phyloP scores from a whole-genome alignment of 2,113 vertebrate genomes.

The Proterorhinus semilunaris region DNA sequence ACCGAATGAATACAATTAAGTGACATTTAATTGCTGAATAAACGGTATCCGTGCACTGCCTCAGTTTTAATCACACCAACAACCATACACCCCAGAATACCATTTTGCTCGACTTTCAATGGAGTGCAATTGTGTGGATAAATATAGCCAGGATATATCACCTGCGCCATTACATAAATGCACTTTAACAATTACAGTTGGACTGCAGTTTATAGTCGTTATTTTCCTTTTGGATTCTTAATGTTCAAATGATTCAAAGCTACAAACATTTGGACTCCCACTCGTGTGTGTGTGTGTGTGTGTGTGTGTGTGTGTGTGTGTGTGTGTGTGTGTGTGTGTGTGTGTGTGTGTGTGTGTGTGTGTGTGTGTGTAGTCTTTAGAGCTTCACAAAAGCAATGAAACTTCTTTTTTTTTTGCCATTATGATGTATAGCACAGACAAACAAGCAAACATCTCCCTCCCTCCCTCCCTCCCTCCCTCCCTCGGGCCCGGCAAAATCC shows the following conservation, averaged over 20 bases:
- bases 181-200: not conserved
- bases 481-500: conserved; percentile 20
- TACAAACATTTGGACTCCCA: not conserved
- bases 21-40: no score
- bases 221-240: not conserved
- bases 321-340: not conserved
- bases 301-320: not conserved
- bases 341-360: not conserved
- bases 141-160: not conserved
- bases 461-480: conserved; percentile 19
- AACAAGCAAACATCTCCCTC: conserved; percentile 15
- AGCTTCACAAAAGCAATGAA: not conserved
- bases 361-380: not conserved
- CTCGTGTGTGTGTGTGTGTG: no score
- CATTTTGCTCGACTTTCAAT: not conserved
- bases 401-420: not conserved
- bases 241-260: not conserved
- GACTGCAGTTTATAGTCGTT: not conserved
- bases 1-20: no score
- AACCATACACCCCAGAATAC: not conserved
- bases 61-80: no score
- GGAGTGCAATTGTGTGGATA: not conserved
- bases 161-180: not conserved
- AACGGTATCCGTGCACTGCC: no score
- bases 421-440: conserved; percentile 18